Conservation (phyloP, 2,797 vertebrate species). For the Hephaestus fuliginosus region DNA sequence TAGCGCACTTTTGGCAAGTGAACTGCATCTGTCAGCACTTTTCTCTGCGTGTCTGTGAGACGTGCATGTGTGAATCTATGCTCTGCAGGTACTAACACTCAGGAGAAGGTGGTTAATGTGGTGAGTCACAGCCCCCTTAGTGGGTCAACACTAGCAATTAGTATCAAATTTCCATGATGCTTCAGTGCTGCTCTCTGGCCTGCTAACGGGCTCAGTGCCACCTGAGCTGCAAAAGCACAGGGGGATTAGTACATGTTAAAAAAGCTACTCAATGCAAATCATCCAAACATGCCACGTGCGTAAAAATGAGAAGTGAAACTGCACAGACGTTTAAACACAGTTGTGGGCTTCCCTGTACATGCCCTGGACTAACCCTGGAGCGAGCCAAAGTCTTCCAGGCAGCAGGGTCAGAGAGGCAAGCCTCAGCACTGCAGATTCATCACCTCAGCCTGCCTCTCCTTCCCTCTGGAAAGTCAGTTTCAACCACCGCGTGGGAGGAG, state of each 20-base stretch:
- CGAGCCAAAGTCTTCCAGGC: conserved; percentile 69
- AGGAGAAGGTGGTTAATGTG: conserved; percentile 45
- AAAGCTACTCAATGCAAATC: conserved; percentile 65
- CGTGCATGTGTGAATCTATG: conserved; percentile 30
- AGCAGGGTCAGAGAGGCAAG: conserved; percentile 71
- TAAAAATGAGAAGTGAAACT: conserved; percentile 69
- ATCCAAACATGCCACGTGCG: conserved; percentile 40
- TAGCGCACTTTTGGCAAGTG: conserved; percentile 75
- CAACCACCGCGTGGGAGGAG: conserved; percentile 61
- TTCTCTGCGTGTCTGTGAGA: conserved; percentile 52
- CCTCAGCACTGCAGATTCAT: conserved; percentile 84
- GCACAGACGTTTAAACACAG: conserved; percentile 42
- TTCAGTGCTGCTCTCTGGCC: conserved; percentile 37
- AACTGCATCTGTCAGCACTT: conserved; percentile 79
- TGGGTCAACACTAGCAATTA: conserved; percentile 66
- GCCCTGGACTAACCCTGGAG: conserved; percentile 65
- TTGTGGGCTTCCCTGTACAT: conserved; percentile 52
- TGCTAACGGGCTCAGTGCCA: conserved; percentile 57
- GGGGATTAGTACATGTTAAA: conserved; percentile 41
- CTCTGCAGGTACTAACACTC: conserved; percentile 64
- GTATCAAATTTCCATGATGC: conserved; percentile 75
- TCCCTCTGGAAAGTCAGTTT: conserved; percentile 77
- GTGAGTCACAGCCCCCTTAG: conserved; percentile 66
- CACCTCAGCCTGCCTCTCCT: conserved; percentile 79
- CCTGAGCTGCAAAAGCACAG: conserved; percentile 58